Percentiles rank a stretch among this genome's conserved stretches.
phyloP scores from a whole-genome alignment of 2,888 invertebrate genomes.

The Drosophila mettleri region DNA sequence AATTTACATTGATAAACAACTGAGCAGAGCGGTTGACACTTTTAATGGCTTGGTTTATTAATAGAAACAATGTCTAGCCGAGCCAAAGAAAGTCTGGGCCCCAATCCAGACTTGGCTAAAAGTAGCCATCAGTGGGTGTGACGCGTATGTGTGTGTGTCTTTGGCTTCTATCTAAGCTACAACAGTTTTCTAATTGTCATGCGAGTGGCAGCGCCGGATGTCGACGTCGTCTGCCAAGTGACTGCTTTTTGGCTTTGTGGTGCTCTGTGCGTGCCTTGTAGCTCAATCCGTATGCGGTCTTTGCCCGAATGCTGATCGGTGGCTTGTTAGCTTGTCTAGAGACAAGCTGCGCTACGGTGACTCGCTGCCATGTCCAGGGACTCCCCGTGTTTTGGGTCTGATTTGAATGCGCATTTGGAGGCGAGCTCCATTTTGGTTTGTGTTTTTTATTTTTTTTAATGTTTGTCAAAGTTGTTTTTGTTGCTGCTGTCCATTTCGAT shows the following conservation, averaged over 20 bases:
- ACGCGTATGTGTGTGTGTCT: constrained; percentile 13
- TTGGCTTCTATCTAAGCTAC: constrained; percentile 28
- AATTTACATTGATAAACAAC: constrained; percentile 26
- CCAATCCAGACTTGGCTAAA: constrained; percentile 28
- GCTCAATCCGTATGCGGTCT: constrained; percentile 54
- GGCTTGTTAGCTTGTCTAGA: constrained; percentile 56
- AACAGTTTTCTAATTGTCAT: constrained; percentile 71
- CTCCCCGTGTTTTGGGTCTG: constrained; percentile 41
- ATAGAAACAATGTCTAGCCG: constrained; percentile 53
- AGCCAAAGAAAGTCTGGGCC: constrained; percentile 36
- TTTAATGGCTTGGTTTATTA: constrained; percentile 44
- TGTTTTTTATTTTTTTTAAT: constrained; percentile 35
- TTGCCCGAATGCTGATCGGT: constrained; percentile 41
- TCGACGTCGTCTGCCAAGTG: constrained; percentile 48
- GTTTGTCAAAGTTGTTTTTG: constrained; percentile 35
- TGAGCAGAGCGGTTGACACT: constrained; percentile 14
- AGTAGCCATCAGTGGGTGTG: constrained; percentile 43
- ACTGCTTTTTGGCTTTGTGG: constrained; percentile 33
- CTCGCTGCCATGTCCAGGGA: constrained; percentile 42
- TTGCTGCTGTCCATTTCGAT: constrained; percentile 62
- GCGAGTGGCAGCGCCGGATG: constrained; percentile 70
- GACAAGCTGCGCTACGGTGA: constrained; percentile 8
- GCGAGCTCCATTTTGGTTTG: constrained; percentile 54
- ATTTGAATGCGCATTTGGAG: constrained; percentile 73
- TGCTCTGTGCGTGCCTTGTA: constrained; percentile 66